Percentiles rank a stretch among this genome's conserved stretches.
These are phyloP conservation scores for Heliconius charithonia DNA, from an alignment of 2,888 invertebrate genomes.

Conservation along the genomic window DNA sequence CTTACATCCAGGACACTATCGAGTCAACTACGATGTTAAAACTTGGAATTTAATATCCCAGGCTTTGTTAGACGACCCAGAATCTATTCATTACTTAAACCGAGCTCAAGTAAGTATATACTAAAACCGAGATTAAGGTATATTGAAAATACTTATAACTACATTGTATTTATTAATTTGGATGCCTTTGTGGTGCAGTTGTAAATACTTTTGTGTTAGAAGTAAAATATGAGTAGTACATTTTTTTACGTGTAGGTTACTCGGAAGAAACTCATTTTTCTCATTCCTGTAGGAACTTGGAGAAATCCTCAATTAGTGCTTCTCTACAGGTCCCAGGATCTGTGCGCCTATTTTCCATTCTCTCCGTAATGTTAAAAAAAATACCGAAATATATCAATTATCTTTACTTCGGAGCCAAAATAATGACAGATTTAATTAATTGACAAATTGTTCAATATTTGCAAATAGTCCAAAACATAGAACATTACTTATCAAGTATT, in stretches of 20 bases:
- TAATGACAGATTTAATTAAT: neutral
- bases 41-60: constrained; percentile 83
- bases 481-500: neutral
- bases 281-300: neutral
- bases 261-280: too few species aligned
- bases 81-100: constrained; percentile 86
- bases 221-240: neutral
- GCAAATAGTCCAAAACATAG: neutral
- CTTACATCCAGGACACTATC: constrained; percentile 80
- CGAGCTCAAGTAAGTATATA: constrained; percentile 86
- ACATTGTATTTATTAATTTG: constrained; percentile 10
- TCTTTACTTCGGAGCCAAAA: neutral
- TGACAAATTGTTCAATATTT: neutral
- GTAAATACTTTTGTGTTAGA: neutral
- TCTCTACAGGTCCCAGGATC: neutral
- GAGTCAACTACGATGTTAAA: constrained; percentile 85
- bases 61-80: constrained; percentile 62
- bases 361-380: neutral
- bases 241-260: too few species aligned
- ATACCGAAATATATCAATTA: neutral
- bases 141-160: constrained; percentile 15
- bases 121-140: constrained; percentile 17
- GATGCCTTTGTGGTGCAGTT: neutral
- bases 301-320: neutral
- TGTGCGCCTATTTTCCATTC: neutral